These are phyloP conservation scores for Sprattus sprattus DNA, from an alignment of 2,113 vertebrate genomes.

Conservation along the genomic window DNA sequence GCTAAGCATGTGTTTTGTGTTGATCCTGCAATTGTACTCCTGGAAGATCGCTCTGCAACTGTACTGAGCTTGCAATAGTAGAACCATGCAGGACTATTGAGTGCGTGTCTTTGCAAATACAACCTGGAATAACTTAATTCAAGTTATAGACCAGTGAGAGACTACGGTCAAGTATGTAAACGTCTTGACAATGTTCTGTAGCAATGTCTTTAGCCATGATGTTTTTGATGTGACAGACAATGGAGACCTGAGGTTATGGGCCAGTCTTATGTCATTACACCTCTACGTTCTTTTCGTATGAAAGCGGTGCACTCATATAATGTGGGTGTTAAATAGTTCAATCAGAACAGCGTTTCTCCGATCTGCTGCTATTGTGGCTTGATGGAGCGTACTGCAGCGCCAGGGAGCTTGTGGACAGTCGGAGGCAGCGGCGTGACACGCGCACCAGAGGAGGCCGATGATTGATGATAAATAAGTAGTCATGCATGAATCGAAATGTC, in stretches of 20 bases:
- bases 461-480: slow-evolving; percentile 13
- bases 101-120: too few relatives aligned
- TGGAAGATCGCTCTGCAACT: not conserved
- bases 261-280: not conserved
- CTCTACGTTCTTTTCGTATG: not conserved
- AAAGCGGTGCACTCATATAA: not conserved
- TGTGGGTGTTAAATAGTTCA: not conserved
- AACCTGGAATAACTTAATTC: too few relatives aligned
- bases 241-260: too few relatives aligned
- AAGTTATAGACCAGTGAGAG: too few relatives aligned
- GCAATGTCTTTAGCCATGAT: too few relatives aligned
- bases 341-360: not conserved
- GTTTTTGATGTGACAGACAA: not conserved
- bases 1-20: not conserved
- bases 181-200: not conserved
- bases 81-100: too few relatives aligned
- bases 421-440: not conserved
- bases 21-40: not conserved
- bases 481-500: slow-evolving; percentile 9
- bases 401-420: not conserved
- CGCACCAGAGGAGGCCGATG: not conserved
- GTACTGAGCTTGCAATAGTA: not conserved
- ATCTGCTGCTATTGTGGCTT: not conserved
- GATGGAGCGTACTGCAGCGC: not conserved
- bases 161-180: not conserved